Conservation (phyloP, 1,140 invertebrate species). For the Drosophila prosaltans region DNA sequence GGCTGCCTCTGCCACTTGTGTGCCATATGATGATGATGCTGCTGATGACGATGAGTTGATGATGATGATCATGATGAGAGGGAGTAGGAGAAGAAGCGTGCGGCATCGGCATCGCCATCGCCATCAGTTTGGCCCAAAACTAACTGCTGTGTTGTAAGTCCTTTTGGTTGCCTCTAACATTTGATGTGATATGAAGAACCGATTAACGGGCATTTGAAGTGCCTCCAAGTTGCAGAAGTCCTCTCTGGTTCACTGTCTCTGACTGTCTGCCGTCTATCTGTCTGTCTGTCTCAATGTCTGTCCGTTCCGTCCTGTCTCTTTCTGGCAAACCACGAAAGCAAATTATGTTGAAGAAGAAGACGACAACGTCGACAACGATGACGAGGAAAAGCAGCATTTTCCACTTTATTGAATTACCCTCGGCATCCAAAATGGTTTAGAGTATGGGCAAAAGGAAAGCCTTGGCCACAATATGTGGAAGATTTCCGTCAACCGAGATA, state of each 20-base stretch:
- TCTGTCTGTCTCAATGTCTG: constrained; percentile 9
- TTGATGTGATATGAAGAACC: constrained; percentile 79
- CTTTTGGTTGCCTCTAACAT: constrained; percentile 32
- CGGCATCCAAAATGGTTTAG: constrained; percentile 31
- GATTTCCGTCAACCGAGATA: constrained; percentile 68
- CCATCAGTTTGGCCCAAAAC: constrained; percentile 28
- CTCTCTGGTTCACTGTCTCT: constrained; percentile 1
- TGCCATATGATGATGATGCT: constrained; percentile 58
- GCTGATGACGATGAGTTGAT: constrained; percentile 52
- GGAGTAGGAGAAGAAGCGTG: constrained; percentile 16
- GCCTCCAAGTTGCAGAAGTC: constrained; percentile 34
- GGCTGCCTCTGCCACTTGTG: constrained; percentile 60
- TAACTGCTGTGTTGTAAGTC: constrained; percentile 42
- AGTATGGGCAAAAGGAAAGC: constrained; percentile 5
- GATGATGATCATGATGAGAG: constrained; percentile 21
- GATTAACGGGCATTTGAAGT: constrained; percentile 73
- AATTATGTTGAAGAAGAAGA: constrained; percentile 64
- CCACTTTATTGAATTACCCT: constrained; percentile 79
- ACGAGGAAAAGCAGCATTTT: constrained; percentile 73
- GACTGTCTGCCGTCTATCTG: not conserved
- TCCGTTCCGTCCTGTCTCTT: constrained; percentile 25
- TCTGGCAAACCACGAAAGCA: constrained; percentile 71
- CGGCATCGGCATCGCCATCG: not conserved
- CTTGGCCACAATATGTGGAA: constrained; percentile 55
- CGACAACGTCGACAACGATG: not conserved